Percentiles rank a stretch among this genome's conserved stretches.
Evolutionary conservation across 1,140 invertebrate species (phyloP).

Genomic region (Holotrichia oblita): DNA sequence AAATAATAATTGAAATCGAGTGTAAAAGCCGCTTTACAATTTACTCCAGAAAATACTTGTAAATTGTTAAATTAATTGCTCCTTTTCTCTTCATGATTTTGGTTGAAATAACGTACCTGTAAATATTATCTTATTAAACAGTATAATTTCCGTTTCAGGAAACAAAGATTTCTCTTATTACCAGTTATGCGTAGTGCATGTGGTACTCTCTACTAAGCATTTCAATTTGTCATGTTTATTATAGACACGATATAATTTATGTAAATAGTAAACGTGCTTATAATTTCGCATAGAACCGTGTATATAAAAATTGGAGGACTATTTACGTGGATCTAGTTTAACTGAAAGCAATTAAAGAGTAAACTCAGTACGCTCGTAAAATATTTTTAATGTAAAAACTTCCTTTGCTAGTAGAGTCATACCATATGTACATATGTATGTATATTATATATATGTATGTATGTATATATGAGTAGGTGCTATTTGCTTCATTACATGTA

Average conservation of each 20-base stretch:
- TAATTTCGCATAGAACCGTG: background rate
- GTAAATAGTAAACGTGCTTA: conserved; percentile 19
- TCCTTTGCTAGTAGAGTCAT: too few species aligned
- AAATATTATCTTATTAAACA: background rate
- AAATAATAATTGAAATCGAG: too few species aligned
- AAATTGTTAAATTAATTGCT: too few species aligned
- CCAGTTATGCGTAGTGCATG: background rate
- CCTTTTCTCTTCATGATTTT: too few species aligned
- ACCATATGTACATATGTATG: too few species aligned
- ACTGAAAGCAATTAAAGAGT: background rate
- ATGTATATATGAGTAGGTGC: too few species aligned
- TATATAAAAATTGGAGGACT: background rate
- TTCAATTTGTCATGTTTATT: conserved; percentile 36
- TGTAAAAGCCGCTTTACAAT: too few species aligned
- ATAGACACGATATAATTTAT: conserved; percentile 20
- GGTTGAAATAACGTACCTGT: background rate
- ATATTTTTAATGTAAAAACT: background rate
- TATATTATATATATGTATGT: too few species aligned
- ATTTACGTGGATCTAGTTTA: background rate
- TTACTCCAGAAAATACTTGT: too few species aligned
- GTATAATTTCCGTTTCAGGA: background rate
- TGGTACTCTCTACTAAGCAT: background rate
- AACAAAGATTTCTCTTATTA: background rate
- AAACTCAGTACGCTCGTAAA: background rate
- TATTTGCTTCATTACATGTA: too few species aligned